phyloP scores from a whole-genome alignment of 2,888 invertebrate species.

The Nephrocerus scutellatus region DNA sequence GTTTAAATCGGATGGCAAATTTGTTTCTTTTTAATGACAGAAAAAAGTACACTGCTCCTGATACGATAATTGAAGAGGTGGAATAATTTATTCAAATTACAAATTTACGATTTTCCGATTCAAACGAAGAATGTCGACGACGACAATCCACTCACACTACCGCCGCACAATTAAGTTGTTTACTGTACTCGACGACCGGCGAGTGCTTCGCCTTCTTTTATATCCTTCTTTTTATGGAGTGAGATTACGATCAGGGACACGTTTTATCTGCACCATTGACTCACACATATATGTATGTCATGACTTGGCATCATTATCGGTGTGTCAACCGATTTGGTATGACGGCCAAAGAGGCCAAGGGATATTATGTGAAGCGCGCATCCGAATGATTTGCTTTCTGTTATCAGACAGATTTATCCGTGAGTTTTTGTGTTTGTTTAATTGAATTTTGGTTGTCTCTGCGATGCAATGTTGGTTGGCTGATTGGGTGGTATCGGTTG shows the following conservation, averaged over 20 bases:
- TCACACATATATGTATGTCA: constrained; percentile 12
- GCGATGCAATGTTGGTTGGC: too few relatives aligned
- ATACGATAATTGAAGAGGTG: too few relatives aligned
- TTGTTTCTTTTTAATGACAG: too few relatives aligned
- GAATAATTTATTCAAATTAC: constrained; percentile 33
- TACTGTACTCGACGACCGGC: too few relatives aligned
- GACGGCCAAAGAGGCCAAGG: too few relatives aligned
- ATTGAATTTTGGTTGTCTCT: constrained; percentile 43
- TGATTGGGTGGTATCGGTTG: too few relatives aligned
- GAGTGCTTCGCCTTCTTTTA: constrained; percentile 19
- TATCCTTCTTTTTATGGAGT: constrained; percentile 19
- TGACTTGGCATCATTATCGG: background rate
- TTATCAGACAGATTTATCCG: constrained; percentile 42
- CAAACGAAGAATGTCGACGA: constrained; percentile 20
- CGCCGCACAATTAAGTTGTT: constrained; percentile 36
- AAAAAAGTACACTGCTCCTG: too few relatives aligned
- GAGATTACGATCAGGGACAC: constrained; percentile 22
- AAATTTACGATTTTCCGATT: constrained; percentile 31
- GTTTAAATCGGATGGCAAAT: too few relatives aligned
- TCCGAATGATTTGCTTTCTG: constrained; percentile 40
- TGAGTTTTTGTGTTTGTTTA: constrained; percentile 47
- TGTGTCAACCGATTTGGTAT: background rate
- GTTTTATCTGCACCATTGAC: constrained; percentile 42
- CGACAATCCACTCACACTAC: constrained; percentile 3
- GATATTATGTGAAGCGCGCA: too few relatives aligned